Base-by-base conservation (phyloP, 2,797 vertebrate species). In the Phrynocephalus forsythii region DNA sequence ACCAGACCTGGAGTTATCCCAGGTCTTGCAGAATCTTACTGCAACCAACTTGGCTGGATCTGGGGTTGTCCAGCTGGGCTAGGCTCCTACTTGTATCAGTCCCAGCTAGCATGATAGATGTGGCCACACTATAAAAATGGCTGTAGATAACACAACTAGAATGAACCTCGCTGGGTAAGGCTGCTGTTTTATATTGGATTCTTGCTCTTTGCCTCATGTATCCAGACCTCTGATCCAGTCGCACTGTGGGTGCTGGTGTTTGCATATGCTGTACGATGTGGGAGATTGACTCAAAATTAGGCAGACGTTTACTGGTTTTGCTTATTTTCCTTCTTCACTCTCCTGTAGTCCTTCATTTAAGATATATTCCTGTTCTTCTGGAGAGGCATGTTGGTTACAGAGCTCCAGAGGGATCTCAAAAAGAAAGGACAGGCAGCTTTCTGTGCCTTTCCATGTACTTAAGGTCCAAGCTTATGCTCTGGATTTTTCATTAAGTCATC, bases 401-500 rank as follows among this genome's bases (percentile, higher is more conserved):
- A 15, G 16, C 20, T 73, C 20, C 16, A 44, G 69, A 52, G 24
- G 50, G 28, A 30, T 48, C 1, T n/a, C 5, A 20, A 9, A 13
- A 15, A 7, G 26, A 15, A 24, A 79, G 20, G 30, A 33, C 24
- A 84, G 30, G 48, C 60, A 84, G 26, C 52, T 73, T 84, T 83
- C 73, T 48, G 22, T 66, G 24, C 68, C 68, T 28, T 26, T 30
- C n/a, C 38, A 18, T 66, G 52, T 15, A 52, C 22, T 44, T 30
- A 71, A 48, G 15, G 38, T 67, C 22, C n/a, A 50, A 82, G n/a
- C 44, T 8, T 56, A 75, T 86, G 22, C 15, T n/a, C 56, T 86
- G 50, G 90, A 80, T 72, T 3, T 88, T 86, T 33, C 60, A 48
- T 84, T 3, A 66, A 83, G 7, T 50, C 11, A 78, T 60, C 66